Percentiles rank a stretch among this genome's conserved stretches.
phyloP scores from a whole-genome alignment of 1,140 invertebrate genomes.

The Zelostemma sp. region DNA sequence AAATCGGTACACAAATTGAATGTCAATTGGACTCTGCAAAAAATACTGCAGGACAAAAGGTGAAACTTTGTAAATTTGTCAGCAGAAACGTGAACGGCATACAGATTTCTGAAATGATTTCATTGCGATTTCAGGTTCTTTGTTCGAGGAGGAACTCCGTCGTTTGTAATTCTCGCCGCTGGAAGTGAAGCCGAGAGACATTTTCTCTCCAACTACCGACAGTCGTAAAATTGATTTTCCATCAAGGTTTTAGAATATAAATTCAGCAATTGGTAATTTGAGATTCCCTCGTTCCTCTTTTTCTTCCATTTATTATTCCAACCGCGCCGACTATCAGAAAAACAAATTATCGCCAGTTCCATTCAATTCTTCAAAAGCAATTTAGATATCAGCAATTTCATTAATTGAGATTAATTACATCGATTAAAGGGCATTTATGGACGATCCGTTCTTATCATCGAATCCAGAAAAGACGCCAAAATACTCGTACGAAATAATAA shows the following conservation, averaged over 20 bases:
- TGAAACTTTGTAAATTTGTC: conserved; percentile 56
- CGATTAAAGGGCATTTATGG: too few species aligned
- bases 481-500: too few species aligned
- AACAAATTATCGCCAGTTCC: too few species aligned
- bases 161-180: conserved; percentile 70
- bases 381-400: too few species aligned
- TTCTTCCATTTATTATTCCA: not conserved
- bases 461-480: too few species aligned
- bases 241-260: conserved; percentile 2
- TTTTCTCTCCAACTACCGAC: conserved; percentile 60
- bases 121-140: conserved; percentile 62
- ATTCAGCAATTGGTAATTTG: not conserved
- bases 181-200: conserved; percentile 64
- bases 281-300: not conserved
- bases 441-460: too few species aligned
- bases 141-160: conserved; percentile 69
- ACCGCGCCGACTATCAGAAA: too few species aligned
- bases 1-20: conserved; percentile 76
- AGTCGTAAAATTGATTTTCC: conserved; percentile 15
- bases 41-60: conserved; percentile 76
- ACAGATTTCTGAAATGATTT: conserved; percentile 11
- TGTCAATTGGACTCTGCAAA: conserved; percentile 72
- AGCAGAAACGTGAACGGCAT: not conserved
- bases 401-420: too few species aligned
- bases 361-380: too few species aligned